A percentile compares a stretch with the other conserved stretches of the same genome.
Conservation (phyloP, 2,113 vertebrate genomes). For the Notiomystis cincta region DNA sequence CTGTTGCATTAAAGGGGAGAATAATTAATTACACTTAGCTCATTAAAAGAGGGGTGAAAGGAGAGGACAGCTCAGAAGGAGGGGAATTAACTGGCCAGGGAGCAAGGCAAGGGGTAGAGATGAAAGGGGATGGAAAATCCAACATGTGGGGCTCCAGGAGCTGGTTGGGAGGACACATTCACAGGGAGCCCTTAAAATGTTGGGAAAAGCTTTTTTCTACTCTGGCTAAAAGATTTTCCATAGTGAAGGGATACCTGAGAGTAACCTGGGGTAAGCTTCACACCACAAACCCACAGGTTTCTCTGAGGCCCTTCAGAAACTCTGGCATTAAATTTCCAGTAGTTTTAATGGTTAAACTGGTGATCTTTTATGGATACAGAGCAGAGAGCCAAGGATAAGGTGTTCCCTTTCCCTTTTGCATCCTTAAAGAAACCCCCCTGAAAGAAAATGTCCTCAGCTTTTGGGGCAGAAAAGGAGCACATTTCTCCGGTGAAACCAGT, state of each 20-base stretch:
- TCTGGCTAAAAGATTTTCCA: background rate
- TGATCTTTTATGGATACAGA: background rate
- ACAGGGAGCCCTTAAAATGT: background rate
- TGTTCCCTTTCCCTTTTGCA: background rate
- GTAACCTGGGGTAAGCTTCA: background rate
- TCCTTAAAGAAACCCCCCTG: background rate
- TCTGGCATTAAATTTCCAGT: background rate
- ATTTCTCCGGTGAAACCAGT: background rate
- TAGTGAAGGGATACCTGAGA: background rate
- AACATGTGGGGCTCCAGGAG: background rate
- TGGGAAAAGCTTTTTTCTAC: background rate
- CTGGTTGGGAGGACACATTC: background rate
- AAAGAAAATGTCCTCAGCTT: background rate
- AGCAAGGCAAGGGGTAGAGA: background rate
- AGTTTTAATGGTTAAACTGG: background rate
- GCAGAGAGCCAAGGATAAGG: background rate
- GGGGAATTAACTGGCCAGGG: background rate
- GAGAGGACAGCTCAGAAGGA: background rate
- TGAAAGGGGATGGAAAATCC: background rate
- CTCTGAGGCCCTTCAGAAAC: background rate
- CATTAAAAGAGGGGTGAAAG: constrained; percentile 32
- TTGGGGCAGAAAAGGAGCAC: background rate
- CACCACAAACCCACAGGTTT: background rate
- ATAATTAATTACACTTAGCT: background rate
- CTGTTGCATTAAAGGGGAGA: background rate